Conservation (phyloP, 2,797 vertebrate species). For the Xyrichtys novacula region DNA sequence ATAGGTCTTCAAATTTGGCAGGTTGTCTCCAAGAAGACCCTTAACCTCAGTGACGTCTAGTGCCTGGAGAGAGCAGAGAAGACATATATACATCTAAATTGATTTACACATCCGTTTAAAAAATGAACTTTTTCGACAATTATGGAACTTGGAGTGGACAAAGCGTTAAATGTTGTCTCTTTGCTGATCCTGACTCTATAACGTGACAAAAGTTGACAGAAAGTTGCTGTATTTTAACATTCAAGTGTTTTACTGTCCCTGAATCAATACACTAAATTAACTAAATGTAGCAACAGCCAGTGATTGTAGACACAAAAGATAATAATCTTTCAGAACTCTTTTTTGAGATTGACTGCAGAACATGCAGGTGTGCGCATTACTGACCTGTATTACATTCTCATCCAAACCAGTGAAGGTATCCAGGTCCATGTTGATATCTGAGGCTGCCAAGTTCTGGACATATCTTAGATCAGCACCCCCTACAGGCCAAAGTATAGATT, state of each 20-base stretch:
- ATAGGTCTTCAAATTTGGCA: conserved; percentile 69
- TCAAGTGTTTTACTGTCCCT: no score
- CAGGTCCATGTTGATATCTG: conserved; percentile 79
- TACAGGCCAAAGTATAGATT: conserved; percentile 33
- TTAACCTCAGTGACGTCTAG: conserved; percentile 73
- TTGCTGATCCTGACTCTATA: no score
- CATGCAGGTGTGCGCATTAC: conserved; percentile 30
- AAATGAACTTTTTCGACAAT: no score
- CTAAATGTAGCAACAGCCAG: no score
- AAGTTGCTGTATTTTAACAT: no score
- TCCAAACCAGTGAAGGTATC: conserved; percentile 67
- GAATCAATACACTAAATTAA: no score
- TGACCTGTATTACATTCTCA: conserved; percentile 67
- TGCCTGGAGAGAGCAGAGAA: conserved; percentile 52
- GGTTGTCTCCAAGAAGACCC: conserved; percentile 74
- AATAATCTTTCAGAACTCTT: no score
- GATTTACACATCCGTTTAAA: no score
- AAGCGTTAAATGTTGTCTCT: no score
- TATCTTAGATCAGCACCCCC: conserved; percentile 61
- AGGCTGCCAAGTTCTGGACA: conserved; percentile 41
- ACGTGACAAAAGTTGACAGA: no score
- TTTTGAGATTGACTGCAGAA: background rate
- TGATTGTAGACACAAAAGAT: no score
- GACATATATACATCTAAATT: background rate
- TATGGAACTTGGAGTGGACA: no score